Conservation (phyloP, 2,888 invertebrate genomes). For the Clanis bilineata region DNA sequence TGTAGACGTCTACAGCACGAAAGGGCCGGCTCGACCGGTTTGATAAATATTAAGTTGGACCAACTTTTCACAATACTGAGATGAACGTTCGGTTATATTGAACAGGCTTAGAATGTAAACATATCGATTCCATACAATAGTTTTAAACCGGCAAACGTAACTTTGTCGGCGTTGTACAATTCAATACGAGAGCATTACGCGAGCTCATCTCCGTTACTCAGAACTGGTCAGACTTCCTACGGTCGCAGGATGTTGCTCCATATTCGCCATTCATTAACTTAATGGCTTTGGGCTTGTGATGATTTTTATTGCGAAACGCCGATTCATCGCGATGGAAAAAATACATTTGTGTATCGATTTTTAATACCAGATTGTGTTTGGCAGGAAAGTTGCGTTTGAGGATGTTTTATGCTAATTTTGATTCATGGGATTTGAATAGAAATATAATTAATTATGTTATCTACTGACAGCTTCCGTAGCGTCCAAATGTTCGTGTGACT, state of each 20-base stretch:
- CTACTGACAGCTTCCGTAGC: too few species aligned
- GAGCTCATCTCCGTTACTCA: constrained; percentile 70
- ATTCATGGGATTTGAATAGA: too few species aligned
- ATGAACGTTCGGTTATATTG: too few species aligned
- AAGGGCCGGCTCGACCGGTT: too few species aligned
- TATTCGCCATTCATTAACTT: constrained; percentile 71
- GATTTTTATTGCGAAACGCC: constrained; percentile 65
- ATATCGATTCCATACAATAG: neutral
- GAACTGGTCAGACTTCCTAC: constrained; percentile 73
- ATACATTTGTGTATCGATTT: constrained; percentile 27
- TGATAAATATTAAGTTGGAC: too few species aligned
- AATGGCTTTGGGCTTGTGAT: constrained; percentile 58
- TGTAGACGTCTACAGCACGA: too few species aligned
- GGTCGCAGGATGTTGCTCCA: constrained; percentile 75
- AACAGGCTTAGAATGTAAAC: too few species aligned
- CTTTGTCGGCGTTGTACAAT: constrained; percentile 29
- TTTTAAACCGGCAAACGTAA: neutral
- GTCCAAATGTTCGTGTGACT: too few species aligned
- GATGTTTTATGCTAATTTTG: neutral
- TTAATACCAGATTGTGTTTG: constrained; percentile 25
- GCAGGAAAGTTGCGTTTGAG: neutral
- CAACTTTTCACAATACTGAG: too few species aligned
- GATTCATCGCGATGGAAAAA: constrained; percentile 38
- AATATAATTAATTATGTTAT: too few species aligned
- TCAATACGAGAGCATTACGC: constrained; percentile 38